phyloP scores from a whole-genome alignment of 92 coral and sea anemone species.

The Zoanthus sociatus region DNA sequence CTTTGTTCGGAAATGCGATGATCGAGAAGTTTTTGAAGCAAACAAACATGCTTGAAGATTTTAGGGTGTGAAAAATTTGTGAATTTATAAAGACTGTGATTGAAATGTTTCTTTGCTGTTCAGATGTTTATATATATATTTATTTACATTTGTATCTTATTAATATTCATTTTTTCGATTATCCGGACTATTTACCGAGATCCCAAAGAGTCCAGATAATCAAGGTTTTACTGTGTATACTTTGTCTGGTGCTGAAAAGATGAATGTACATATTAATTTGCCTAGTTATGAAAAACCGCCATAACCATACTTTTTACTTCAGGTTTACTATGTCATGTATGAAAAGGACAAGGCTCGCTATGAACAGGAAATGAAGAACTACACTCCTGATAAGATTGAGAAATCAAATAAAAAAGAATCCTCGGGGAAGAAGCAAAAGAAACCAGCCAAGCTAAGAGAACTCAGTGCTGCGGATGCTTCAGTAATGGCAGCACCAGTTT shows the following conservation, averaged over 20 bases:
- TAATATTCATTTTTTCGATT: too few relatives aligned
- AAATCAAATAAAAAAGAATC: conserved; percentile 70
- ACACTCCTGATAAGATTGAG: conserved; percentile 83
- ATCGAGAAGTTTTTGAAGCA: too few relatives aligned
- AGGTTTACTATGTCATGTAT: conserved; percentile 98
- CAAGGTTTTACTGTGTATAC: too few relatives aligned
- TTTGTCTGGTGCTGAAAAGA: neutral
- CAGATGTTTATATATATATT: too few relatives aligned
- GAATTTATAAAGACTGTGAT: too few relatives aligned
- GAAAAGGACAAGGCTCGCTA: conserved; percentile 97
- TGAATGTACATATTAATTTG: neutral
- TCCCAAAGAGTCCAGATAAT: too few relatives aligned
- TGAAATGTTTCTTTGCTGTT: too few relatives aligned
- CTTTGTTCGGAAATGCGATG: too few relatives aligned
- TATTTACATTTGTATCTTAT: too few relatives aligned
- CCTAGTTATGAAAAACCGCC: neutral
- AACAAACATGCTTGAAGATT: too few relatives aligned
- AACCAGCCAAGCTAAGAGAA: conserved; percentile 65
- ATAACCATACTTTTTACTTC: conserved; percentile 3
- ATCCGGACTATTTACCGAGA: too few relatives aligned
- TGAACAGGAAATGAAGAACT: conserved; percentile 95
- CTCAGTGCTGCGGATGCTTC: neutral
- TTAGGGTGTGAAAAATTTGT: too few relatives aligned
- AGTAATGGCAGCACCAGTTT: conserved; percentile 20
- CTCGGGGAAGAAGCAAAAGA: conserved; percentile 77